A percentile compares a stretch with the other conserved stretches of the same genome.
These are phyloP conservation scores for Coracias cyanogaster DNA, from an alignment of 2,797 vertebrate genomes.

Conservation along the genomic window DNA sequence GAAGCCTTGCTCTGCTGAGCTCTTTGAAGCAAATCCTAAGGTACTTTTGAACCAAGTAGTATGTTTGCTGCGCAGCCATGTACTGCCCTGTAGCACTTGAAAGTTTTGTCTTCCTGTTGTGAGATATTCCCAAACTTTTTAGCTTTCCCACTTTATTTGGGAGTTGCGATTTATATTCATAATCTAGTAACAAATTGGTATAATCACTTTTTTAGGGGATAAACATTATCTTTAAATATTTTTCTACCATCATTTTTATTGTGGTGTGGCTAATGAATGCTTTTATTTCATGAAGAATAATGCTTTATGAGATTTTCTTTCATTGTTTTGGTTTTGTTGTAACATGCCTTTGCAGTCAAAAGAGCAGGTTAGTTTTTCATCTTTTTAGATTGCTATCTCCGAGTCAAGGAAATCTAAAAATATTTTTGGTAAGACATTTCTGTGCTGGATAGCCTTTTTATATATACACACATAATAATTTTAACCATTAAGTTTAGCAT, in stretches of 20 bases:
- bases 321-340: background rate
- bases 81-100: background rate
- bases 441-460: background rate
- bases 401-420: background rate
- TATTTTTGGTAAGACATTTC: background rate
- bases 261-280: background rate
- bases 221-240: background rate
- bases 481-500: background rate
- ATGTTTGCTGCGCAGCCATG: background rate
- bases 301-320: background rate
- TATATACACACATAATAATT: background rate
- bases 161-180: background rate
- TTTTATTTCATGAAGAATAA: background rate
- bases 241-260: background rate
- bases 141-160: background rate
- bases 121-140: background rate
- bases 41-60: background rate
- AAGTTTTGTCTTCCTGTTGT: background rate
- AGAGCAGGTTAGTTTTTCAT: background rate
- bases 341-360: background rate
- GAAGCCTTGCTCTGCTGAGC: background rate
- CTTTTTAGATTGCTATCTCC: background rate
- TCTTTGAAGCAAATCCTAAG: background rate
- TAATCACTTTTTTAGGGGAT: background rate
- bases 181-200: background rate